These are phyloP conservation scores for Chlorodrepanis virens DNA, from an alignment of 2,113 vertebrate genomes.

Conservation along the genomic window DNA sequence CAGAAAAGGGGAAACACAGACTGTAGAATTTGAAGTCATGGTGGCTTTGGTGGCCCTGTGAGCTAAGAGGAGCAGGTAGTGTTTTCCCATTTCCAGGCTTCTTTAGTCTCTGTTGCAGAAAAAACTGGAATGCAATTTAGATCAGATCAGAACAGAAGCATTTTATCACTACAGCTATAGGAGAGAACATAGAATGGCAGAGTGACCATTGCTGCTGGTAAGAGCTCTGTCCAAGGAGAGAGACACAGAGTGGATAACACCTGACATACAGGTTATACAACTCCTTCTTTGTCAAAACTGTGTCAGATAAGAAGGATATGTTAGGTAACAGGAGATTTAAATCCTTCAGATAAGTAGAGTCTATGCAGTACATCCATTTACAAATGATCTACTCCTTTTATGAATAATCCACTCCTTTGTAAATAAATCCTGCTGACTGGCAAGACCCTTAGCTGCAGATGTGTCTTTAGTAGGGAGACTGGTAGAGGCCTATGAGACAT, in stretches of 20 bases:
- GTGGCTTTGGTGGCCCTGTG: background rate
- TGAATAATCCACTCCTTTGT: background rate
- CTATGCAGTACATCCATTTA: background rate
- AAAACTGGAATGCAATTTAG: background rate
- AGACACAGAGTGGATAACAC: background rate
- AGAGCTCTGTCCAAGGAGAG: background rate
- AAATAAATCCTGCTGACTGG: background rate
- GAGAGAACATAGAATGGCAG: background rate
- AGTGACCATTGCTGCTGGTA: background rate
- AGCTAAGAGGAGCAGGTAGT: background rate
- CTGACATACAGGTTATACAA: background rate
- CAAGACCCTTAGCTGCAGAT: background rate
- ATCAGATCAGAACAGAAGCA: background rate
- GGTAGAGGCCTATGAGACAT: background rate
- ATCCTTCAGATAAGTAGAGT: background rate
- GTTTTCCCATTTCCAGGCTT: background rate
- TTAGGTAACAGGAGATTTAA: background rate
- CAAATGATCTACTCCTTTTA: background rate
- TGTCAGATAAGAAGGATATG: background rate
- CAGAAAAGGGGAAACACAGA: background rate
- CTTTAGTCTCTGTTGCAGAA: background rate
- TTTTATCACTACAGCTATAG: background rate
- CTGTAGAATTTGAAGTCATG: background rate
- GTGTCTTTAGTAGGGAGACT: background rate
- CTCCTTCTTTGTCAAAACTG: background rate